phyloP scores from a whole-genome alignment of 2,888 invertebrate species.

The Pediacus dermestoides region DNA sequence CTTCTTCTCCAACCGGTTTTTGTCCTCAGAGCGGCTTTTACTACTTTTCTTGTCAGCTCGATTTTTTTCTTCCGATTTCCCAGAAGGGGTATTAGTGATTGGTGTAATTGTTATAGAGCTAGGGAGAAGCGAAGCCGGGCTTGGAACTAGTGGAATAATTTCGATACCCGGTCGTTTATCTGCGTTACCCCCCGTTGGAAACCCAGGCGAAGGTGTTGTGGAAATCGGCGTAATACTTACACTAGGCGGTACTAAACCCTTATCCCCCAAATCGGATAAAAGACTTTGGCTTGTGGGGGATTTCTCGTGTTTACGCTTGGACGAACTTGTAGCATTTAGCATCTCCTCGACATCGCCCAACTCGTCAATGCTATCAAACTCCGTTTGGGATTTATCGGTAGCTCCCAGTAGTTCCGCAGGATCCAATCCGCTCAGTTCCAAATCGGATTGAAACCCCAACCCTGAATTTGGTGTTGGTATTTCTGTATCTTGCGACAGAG shows the following conservation, averaged over 20 bases:
- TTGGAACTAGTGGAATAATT: constrained; percentile 66
- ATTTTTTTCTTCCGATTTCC: constrained; percentile 46
- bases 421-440: constrained; percentile 63
- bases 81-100: constrained; percentile 55
- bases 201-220: constrained; percentile 45
- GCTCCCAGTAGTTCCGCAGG: constrained; percentile 55
- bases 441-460: constrained; percentile 59
- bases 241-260: constrained; percentile 58
- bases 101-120: constrained; percentile 86
- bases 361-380: constrained; percentile 61
- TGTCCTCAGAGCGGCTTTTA: constrained; percentile 32
- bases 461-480: constrained; percentile 53
- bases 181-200: constrained; percentile 46
- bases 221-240: constrained; percentile 62
- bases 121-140: constrained; percentile 58
- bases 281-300: constrained; percentile 48
- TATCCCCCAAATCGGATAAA: constrained; percentile 47
- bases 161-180: constrained; percentile 77
- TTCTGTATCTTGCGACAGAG: constrained; percentile 51
- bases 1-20: constrained; percentile 62
- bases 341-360: constrained; percentile 59
- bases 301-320: constrained; percentile 52
- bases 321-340: constrained; percentile 24
- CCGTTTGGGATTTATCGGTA: constrained; percentile 51
- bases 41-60: constrained; percentile 45